phyloP scores from a whole-genome alignment of 2,888 invertebrate genomes.

The Cerceris rybyensis region DNA sequence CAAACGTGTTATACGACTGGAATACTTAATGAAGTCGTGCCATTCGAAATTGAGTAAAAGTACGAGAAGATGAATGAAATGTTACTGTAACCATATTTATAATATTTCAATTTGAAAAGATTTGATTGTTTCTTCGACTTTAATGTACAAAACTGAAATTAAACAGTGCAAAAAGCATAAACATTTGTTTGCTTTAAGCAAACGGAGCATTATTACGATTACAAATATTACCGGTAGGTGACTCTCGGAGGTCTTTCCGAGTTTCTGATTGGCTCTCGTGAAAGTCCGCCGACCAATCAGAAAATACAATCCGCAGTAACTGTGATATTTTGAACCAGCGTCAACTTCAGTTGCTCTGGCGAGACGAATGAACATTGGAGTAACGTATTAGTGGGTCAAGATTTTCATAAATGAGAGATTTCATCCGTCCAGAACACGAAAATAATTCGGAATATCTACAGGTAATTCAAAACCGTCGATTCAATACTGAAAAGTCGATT shows the following conservation, averaged over 20 bases:
- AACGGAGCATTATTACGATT: not conserved
- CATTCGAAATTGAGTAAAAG: too few relatives aligned
- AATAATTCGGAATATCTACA: conserved; percentile 16
- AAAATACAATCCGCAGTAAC: conserved; percentile 66
- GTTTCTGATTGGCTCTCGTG: conserved; percentile 32
- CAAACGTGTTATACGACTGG: too few relatives aligned
- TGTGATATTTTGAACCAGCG: conserved; percentile 76
- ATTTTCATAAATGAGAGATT: conserved; percentile 46
- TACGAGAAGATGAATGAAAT: too few relatives aligned
- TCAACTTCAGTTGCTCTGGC: conserved; percentile 74
- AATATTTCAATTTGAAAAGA: not conserved
- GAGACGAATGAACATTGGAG: conserved; percentile 59
- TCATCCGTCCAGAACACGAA: conserved; percentile 9
- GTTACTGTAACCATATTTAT: too few relatives aligned
- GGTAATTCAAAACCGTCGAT: conserved; percentile 35
- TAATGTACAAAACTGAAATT: not conserved
- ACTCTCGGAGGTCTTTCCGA: not conserved
- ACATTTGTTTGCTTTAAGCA: conserved; percentile 4
- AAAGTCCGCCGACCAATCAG: conserved; percentile 36
- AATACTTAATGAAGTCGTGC: too few relatives aligned
- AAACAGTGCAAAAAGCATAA: not conserved
- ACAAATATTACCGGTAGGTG: conserved; percentile 24
- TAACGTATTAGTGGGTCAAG: conserved; percentile 54
- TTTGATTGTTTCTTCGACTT: not conserved
- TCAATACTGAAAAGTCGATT: not conserved